Conservation (phyloP, 2,113 vertebrate genomes). For the Alosa alosa region DNA sequence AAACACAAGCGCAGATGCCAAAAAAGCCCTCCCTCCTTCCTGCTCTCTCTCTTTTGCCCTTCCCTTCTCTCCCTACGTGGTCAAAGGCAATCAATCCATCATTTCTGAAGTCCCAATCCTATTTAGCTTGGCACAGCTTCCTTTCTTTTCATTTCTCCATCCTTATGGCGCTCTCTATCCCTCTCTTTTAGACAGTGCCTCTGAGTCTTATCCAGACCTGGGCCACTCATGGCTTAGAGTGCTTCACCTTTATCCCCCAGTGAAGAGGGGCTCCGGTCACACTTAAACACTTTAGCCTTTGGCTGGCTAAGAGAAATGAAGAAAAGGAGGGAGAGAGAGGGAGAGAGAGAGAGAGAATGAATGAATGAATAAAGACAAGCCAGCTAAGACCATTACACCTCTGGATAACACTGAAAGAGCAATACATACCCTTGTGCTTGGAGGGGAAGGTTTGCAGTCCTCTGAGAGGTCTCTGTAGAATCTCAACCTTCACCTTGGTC, state of each 20-base stretch:
- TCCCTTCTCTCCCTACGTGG: constrained; percentile 23
- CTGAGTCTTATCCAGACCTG: constrained; percentile 66
- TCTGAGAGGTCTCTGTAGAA: background rate
- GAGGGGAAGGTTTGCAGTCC: background rate
- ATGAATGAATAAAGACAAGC: background rate
- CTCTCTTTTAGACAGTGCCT: constrained; percentile 35
- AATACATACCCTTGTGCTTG: background rate
- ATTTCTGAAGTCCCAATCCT: constrained; percentile 35
- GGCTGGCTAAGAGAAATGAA: constrained; percentile 45
- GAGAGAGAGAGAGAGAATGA: background rate
- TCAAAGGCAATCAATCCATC: constrained; percentile 43
- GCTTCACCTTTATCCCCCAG: constrained; percentile 63
- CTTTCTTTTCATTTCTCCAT: background rate
- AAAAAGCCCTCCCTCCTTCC: background rate
- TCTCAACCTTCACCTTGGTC: background rate
- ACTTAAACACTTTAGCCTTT: constrained; percentile 64
- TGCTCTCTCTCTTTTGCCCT: background rate
- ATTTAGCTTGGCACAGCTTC: constrained; percentile 28
- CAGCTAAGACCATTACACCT: background rate
- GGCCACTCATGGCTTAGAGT: constrained; percentile 64
- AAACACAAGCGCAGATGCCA: background rate
- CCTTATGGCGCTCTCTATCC: background rate
- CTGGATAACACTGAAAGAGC: too few species aligned
- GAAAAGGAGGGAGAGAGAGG: background rate
- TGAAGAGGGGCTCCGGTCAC: constrained; percentile 50